These are phyloP conservation scores for Paracanthobrama guichenoti DNA, from an alignment of 2,113 vertebrate genomes.

Conservation along the genomic window DNA sequence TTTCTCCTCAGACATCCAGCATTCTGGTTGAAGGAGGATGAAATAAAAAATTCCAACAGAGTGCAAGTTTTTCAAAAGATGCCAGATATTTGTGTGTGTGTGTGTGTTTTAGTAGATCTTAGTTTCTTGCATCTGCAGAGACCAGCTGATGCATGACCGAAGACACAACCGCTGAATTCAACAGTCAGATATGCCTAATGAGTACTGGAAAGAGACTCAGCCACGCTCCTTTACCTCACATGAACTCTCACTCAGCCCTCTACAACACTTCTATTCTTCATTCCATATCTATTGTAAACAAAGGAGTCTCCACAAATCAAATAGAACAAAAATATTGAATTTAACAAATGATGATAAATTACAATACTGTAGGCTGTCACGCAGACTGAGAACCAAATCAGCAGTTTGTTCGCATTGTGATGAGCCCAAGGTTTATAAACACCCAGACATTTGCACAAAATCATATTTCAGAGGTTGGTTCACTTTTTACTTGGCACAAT, in stretches of 20 bases:
- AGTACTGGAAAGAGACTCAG: constrained; percentile 1
- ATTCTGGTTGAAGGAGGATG: background rate
- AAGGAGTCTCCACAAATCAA: constrained; percentile 7
- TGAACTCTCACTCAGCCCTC: background rate
- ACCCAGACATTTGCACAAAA: background rate
- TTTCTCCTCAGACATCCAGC: background rate
- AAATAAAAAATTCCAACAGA: constrained; percentile 12
- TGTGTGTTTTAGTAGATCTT: background rate
- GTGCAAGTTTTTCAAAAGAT: constrained; percentile 5
- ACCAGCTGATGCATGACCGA: constrained; percentile 17
- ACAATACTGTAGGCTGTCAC: background rate
- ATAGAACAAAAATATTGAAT: background rate
- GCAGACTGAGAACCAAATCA: background rate
- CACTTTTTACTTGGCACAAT: background rate
- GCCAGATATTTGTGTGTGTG: background rate
- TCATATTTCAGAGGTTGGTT: background rate
- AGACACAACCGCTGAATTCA: background rate
- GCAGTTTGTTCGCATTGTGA: background rate
- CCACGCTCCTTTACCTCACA: constrained; percentile 5
- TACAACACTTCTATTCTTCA: constrained; percentile 10
- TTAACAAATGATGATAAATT: constrained; percentile 3
- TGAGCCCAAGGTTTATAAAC: background rate
- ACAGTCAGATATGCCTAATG: constrained; percentile 10
- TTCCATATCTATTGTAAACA: background rate
- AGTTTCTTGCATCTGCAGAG: constrained; percentile 6